A percentile compares a stretch with the other conserved stretches of the same genome.
Evolutionary conservation across 2,113 vertebrate genomes (phyloP).

Genomic region (Silurus glanis): DNA sequence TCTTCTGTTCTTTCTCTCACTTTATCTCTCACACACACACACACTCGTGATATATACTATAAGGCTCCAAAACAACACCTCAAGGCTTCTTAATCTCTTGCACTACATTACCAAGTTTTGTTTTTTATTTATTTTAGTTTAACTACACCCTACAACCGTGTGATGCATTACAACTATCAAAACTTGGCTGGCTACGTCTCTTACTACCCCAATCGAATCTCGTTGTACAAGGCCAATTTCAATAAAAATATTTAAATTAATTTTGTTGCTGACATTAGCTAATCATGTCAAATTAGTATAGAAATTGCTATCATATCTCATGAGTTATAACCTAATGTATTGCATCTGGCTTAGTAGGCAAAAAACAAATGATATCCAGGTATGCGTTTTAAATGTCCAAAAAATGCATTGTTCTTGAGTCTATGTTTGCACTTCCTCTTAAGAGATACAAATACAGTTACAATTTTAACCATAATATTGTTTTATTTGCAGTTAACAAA

Average conservation of each 20-base stretch:
- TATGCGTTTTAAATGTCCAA: not conserved
- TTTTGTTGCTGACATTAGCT: not conserved
- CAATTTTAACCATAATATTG: not conserved
- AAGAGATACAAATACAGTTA: not conserved
- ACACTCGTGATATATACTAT: not conserved
- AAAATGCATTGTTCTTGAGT: not conserved
- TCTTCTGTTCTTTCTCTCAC: not conserved
- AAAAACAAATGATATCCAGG: not conserved
- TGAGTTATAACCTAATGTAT: no score
- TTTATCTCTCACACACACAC: not conserved
- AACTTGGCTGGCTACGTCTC: not conserved
- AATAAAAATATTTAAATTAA: not conserved
- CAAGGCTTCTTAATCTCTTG: constrained; percentile 4
- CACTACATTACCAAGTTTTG: not conserved
- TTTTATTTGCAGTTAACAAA: not conserved
- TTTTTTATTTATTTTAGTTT: not conserved
- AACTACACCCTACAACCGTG: not conserved
- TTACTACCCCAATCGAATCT: not conserved
- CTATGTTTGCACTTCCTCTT: not conserved
- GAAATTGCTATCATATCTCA: no score
- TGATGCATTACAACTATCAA: not conserved
- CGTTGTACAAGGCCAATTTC: not conserved
- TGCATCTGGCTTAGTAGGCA: not conserved
- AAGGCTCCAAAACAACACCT: not conserved
- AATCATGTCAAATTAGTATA: not conserved